A percentile compares a stretch with the other conserved stretches of the same genome.
Conservation (phyloP, 35 echinoderm and acorn worm genomes). For the Heliocidaris tuberculata region DNA sequence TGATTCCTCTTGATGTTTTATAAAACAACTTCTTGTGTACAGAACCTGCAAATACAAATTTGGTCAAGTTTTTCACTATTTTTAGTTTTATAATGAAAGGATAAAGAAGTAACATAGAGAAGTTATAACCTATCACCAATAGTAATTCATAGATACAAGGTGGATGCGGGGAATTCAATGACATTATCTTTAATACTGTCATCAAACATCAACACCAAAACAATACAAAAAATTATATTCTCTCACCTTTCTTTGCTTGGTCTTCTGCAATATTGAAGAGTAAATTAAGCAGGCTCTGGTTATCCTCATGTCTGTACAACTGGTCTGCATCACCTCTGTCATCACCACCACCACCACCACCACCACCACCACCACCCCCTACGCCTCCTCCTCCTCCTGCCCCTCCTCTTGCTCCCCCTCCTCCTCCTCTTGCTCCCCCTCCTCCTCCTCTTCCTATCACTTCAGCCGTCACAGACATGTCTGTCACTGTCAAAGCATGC, state of each 20-base stretch:
- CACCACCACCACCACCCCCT: neutral
- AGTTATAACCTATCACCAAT: too few species aligned
- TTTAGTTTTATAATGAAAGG: too few species aligned
- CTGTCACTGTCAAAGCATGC: constrained; percentile 51
- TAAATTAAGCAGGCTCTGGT: constrained; percentile 71
- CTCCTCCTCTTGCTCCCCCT: neutral
- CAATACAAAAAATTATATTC: neutral
- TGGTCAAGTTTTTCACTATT: too few species aligned
- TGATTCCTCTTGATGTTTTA: too few species aligned
- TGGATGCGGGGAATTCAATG: too few species aligned
- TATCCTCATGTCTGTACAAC: constrained; percentile 47
- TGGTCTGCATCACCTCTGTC: neutral
- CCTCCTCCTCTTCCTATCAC: constrained; percentile 15
- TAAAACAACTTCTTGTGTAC: too few species aligned
- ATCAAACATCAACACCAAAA: too few species aligned
- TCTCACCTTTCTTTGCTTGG: constrained; percentile 68
- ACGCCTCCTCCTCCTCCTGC: constrained; percentile 6
- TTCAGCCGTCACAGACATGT: constrained; percentile 36
- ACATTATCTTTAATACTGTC: too few species aligned
- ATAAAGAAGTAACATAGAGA: too few species aligned
- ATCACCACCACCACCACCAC: neutral
- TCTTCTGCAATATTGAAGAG: constrained; percentile 85
- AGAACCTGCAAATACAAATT: too few species aligned
- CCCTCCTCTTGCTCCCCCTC: neutral
- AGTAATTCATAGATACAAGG: too few species aligned